Percentiles rank a stretch among this genome's conserved stretches.
These are phyloP conservation scores for Ganaspis sp. DNA, from an alignment of 1,140 invertebrate genomes.

Conservation along the genomic window DNA sequence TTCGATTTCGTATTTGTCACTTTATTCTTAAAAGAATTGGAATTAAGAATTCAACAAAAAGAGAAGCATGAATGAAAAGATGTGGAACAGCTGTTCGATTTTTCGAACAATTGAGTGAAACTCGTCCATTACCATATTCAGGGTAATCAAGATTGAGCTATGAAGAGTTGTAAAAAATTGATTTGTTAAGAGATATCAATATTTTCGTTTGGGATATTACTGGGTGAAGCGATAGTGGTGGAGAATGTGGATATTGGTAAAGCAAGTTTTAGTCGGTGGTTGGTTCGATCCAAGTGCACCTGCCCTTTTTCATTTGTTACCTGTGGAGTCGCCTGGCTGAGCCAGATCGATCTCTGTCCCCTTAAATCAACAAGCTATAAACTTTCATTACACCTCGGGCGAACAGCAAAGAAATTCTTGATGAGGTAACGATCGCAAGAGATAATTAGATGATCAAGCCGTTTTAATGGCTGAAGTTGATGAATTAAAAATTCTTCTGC, in stretches of 20 bases:
- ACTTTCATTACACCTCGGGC: constrained; percentile 45
- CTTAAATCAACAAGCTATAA: constrained; percentile 50
- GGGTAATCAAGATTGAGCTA: too few relatives aligned
- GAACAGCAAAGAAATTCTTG: constrained; percentile 39
- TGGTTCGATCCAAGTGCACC: constrained; percentile 11
- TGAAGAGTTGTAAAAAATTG: too few relatives aligned
- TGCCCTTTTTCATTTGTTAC: constrained; percentile 17
- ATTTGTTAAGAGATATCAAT: background rate
- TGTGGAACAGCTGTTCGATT: too few relatives aligned
- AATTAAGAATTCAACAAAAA: too few relatives aligned
- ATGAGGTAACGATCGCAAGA: constrained; percentile 41
- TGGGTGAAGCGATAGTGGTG: constrained; percentile 1
- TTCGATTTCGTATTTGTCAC: too few relatives aligned
- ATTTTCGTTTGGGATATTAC: background rate
- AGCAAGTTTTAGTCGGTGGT: background rate
- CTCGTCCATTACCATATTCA: too few relatives aligned
- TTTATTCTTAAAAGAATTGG: too few relatives aligned
- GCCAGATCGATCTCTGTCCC: constrained; percentile 48
- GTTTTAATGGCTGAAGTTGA: constrained; percentile 16
- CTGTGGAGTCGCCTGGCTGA: constrained; percentile 1
- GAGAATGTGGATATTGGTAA: background rate
- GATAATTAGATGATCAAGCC: constrained; percentile 33
- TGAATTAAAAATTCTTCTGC: constrained; percentile 6
- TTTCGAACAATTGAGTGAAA: too few relatives aligned
- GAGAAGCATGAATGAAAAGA: too few relatives aligned